Percentiles rank a stretch among this genome's conserved stretches.
phyloP scores from a whole-genome alignment of 2,888 invertebrate species.

The Zaprionus obscuricornis region DNA sequence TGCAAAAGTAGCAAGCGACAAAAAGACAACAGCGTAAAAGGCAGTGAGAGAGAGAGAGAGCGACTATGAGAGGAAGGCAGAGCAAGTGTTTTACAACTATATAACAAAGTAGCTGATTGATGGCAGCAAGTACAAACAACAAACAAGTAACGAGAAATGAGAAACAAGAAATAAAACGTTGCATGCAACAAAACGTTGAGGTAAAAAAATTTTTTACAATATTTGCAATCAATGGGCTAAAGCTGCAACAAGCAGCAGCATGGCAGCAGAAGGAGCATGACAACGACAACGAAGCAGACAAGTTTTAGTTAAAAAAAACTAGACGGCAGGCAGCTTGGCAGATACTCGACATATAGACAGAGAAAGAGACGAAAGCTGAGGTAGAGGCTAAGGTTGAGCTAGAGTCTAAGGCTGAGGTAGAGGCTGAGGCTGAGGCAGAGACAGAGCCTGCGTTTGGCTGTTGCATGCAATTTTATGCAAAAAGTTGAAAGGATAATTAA shows the following conservation, averaged over 20 bases:
- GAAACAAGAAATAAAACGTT: no score
- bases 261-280: not conserved
- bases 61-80: not conserved
- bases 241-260: constrained; percentile 21
- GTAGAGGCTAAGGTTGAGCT: no score
- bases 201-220: constrained; percentile 65
- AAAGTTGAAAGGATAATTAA: constrained; percentile 79
- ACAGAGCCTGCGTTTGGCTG: constrained; percentile 44
- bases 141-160: no score
- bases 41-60: not conserved
- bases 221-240: constrained; percentile 70
- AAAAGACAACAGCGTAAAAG: constrained; percentile 5
- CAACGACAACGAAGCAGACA: constrained; percentile 13
- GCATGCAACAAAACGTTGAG: constrained; percentile 32
- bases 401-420: no score
- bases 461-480: constrained; percentile 76
- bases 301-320: no score
- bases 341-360: no score
- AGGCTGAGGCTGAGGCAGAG: not conserved
- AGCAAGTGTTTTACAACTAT: constrained; percentile 25
- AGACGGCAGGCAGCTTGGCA: no score
- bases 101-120: constrained; percentile 48
- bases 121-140: constrained; percentile 11
- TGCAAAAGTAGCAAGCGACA: constrained; percentile 11
- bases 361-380: no score